Conservation (phyloP, 2,113 vertebrate genomes). For the Psephotus haematonotus region DNA sequence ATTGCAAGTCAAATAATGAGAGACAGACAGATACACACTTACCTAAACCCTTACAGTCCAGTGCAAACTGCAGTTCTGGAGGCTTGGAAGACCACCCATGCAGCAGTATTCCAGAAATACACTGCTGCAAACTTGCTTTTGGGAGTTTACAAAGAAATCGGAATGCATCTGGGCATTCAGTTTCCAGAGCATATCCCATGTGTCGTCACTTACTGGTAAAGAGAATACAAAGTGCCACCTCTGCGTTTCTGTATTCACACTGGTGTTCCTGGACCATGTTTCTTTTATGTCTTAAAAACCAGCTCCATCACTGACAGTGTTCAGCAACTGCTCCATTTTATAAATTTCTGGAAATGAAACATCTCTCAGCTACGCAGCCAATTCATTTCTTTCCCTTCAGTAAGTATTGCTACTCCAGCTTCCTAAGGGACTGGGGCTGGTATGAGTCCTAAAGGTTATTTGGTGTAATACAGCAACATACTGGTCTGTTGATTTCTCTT, state of each 20-base stretch:
- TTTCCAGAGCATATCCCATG: background rate
- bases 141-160: background rate
- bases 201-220: background rate
- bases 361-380: background rate
- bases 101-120: background rate
- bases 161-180: background rate
- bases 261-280: background rate
- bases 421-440: background rate
- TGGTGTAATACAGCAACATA: background rate
- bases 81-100: background rate
- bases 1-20: background rate
- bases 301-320: background rate
- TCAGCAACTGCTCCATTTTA: background rate
- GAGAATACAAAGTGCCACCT: slow-evolving; percentile 8
- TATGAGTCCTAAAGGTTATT: background rate
- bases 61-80: background rate
- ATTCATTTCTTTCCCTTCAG: background rate
- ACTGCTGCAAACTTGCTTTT: background rate
- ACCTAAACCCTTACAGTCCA: background rate
- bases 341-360: background rate
- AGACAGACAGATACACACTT: background rate
- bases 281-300: slow-evolving; percentile 9
- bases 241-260: slow-evolving; percentile 7
- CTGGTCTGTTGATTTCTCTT: background rate
- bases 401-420: background rate